A percentile compares a stretch with the other conserved stretches of the same genome.
phyloP scores from a whole-genome alignment of 1,140 invertebrate species.

The Cydia amplana region DNA sequence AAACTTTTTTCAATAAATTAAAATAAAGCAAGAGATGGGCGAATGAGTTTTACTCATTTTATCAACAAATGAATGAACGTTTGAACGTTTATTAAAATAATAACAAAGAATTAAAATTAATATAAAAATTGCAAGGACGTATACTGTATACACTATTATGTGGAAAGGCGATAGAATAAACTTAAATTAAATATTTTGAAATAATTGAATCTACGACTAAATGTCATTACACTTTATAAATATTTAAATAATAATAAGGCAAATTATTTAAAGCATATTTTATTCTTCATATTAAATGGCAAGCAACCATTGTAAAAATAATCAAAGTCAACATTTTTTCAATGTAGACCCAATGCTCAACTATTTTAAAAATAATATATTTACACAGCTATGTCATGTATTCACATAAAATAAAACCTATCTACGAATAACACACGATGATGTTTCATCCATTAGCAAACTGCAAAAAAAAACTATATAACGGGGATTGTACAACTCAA shows the following conservation, averaged over 20 bases:
- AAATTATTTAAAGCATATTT: conserved; percentile 46
- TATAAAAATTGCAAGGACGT: conserved; percentile 33
- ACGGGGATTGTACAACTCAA: conserved; percentile 4
- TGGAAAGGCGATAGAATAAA: conserved; percentile 8
- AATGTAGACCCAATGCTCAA: conserved; percentile 32
- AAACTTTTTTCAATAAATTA: conserved; percentile 60
- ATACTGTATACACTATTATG: not conserved
- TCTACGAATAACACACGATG: not conserved
- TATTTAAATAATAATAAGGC: conserved; percentile 37
- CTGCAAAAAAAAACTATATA: not conserved
- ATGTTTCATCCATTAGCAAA: conserved; percentile 2
- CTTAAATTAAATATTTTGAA: conserved; percentile 13
- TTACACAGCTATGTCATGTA: conserved; percentile 41
- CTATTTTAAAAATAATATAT: conserved; percentile 33
- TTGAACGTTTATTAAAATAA: too few relatives aligned
- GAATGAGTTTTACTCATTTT: conserved; percentile 70
- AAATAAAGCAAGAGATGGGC: conserved; percentile 69
- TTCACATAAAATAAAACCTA: conserved; percentile 38
- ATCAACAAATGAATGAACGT: too few relatives aligned
- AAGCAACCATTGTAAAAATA: conserved; percentile 37
- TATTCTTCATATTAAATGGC: conserved; percentile 42
- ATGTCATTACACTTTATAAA: conserved; percentile 33
- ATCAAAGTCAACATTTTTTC: conserved; percentile 41
- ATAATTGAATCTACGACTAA: not conserved
- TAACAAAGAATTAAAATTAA: conserved; percentile 45